A percentile compares a stretch with the other conserved stretches of the same genome.
phyloP scores from a whole-genome alignment of 2,888 invertebrate species.

The Hetaerina titia region DNA sequence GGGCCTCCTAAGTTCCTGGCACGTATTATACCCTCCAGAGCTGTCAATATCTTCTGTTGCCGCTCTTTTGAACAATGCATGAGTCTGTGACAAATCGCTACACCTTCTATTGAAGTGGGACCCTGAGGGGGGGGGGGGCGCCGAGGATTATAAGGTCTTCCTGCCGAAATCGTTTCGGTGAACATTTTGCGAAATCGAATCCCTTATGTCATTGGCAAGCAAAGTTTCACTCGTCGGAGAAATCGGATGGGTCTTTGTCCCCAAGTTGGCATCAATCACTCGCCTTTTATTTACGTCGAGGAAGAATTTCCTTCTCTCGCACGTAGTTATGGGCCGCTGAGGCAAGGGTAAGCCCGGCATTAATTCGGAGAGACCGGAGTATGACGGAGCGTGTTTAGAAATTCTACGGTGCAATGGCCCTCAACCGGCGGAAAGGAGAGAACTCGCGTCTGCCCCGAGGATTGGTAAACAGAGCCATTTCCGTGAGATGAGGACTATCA shows the following conservation, averaged over 20 bases:
- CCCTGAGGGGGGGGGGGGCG: background rate
- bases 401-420: too few species aligned
- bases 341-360: background rate
- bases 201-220: background rate
- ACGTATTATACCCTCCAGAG: too few species aligned
- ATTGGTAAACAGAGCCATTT: too few species aligned
- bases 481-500: too few species aligned
- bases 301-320: background rate
- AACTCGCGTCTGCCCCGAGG: too few species aligned
- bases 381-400: too few species aligned
- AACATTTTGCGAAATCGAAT: conserved; percentile 2
- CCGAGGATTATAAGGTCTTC: background rate
- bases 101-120: background rate
- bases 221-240: background rate
- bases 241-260: background rate
- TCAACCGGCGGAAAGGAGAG: too few species aligned
- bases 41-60: background rate
- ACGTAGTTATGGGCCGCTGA: background rate
- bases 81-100: background rate
- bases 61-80: background rate
- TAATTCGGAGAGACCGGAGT: too few species aligned
- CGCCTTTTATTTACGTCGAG: background rate
- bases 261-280: background rate
- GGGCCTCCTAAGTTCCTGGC: too few species aligned
- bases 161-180: background rate